A percentile compares a stretch with the other conserved stretches of the same genome.
phyloP scores from a whole-genome alignment of 2,888 invertebrate species.

The Eurytoma californica region DNA sequence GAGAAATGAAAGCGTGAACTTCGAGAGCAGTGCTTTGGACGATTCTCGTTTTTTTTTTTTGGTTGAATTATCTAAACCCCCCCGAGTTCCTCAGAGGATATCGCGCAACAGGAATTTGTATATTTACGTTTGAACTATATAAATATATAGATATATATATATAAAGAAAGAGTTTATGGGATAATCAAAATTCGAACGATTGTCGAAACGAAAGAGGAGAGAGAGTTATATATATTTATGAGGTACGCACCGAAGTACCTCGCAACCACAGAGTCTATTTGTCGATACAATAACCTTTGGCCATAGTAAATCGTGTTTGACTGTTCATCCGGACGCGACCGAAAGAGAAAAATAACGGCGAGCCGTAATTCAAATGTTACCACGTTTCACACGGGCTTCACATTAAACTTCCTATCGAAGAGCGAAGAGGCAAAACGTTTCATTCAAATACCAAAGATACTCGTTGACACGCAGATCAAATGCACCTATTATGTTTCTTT shows the following conservation, averaged over 20 bases:
- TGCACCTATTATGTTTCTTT: conserved; percentile 28
- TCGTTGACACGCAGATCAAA: conserved; percentile 55
- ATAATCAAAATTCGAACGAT: conserved; percentile 50
- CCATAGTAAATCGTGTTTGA: conserved; percentile 51
- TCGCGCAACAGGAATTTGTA: conserved; percentile 52
- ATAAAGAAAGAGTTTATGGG: conserved; percentile 33
- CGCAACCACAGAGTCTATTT: conserved; percentile 43
- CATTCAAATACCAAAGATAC: conserved; percentile 56
- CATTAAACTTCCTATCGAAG: conserved; percentile 22
- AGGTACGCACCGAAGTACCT: conserved; percentile 42
- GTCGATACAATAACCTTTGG: conserved; percentile 40
- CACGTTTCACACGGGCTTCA: conserved; percentile 39
- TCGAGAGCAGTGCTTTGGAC: conserved; percentile 52
- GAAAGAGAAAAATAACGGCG: conserved; percentile 2
- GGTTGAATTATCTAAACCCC: conserved; percentile 41
- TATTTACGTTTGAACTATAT: conserved; percentile 46
- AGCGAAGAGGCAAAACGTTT: conserved; percentile 44
- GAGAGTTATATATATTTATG: conserved; percentile 21
- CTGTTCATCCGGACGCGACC: conserved; percentile 44
- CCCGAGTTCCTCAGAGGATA: conserved; percentile 54
- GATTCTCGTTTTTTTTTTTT: conserved; percentile 52
- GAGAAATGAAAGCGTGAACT: conserved; percentile 23
- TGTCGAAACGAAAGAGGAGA: conserved; percentile 33
- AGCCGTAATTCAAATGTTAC: conserved; percentile 36
- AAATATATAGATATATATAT: neutral